Percentiles rank a stretch among this genome's conserved stretches.
Conservation (phyloP, 2,888 invertebrate genomes). For the Eutolmus rufibarbis region DNA sequence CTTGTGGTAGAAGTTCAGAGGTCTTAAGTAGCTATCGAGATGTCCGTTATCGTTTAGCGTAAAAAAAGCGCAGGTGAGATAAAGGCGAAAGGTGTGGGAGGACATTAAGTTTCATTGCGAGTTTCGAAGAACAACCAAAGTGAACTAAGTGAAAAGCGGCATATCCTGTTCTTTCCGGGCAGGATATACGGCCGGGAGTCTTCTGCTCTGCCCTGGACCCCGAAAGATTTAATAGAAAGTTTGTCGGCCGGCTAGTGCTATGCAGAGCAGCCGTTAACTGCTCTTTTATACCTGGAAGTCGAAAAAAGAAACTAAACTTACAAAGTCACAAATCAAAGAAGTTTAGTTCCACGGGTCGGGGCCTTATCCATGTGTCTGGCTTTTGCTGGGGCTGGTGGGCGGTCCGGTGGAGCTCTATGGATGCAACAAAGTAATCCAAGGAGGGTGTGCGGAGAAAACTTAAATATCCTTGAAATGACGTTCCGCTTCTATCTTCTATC, state of each 20-base stretch:
- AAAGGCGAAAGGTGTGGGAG: background rate
- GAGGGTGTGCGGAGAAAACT: background rate
- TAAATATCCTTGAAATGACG: slow-evolving; percentile 29
- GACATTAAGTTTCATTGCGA: background rate
- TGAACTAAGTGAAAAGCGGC: background rate
- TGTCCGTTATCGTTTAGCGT: background rate
- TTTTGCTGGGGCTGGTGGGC: background rate
- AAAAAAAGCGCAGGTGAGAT: background rate
- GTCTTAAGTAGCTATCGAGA: background rate
- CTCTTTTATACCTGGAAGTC: background rate
- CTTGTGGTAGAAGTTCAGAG: background rate
- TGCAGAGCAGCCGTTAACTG: background rate
- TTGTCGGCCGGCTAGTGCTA: background rate
- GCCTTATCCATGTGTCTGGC: slow-evolving; percentile 30
- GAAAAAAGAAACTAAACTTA: slow-evolving; percentile 6
- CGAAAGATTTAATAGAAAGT: background rate
- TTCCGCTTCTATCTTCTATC: background rate
- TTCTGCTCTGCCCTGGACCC: background rate
- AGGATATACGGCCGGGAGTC: background rate
- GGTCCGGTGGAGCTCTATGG: background rate
- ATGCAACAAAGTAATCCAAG: slow-evolving; percentile 27
- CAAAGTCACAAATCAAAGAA: slow-evolving; percentile 41
- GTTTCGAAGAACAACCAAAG: background rate
- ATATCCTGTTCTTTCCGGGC: background rate
- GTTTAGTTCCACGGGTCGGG: slow-evolving; percentile 15